Base-by-base conservation (phyloP, 2,888 invertebrate species). In the Deladenus siricidicola region DNA sequence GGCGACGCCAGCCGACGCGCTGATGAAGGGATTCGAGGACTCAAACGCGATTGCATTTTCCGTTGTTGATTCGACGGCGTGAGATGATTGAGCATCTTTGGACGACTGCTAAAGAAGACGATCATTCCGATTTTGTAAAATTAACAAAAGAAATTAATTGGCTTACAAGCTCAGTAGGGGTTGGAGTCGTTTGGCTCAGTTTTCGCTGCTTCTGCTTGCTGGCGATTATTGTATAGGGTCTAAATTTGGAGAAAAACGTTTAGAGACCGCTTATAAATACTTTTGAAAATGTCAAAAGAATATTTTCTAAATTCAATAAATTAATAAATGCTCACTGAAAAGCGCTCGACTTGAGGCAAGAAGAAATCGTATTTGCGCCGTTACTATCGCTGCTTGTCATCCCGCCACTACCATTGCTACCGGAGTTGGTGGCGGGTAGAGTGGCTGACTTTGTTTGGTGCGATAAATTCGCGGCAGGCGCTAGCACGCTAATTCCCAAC, bases 11-110 rank as follows among this genome's bases (percentile, higher is more conserved):
- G 62, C 68, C 6, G 70, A 73, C 4, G 72, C 67, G n/a, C 65
- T 64, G 19, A 70, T 58, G 56, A 72, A 73, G 1, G 73, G 73
- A 59, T 73, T 76, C 67, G 71, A 73, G 14, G 59, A 51, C 14
- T 55, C 59, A 42, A 51, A 63, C 24, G 21, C 19, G 21, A 21
- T 58, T 47, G 44, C 30, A 24, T 8, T 42, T n/a, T 43, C 23
- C 4, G 29, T 43, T 21, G 42, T 19, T 28, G 21, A 26, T 45
- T 14, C 30, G 29, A n/a, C 26, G 29, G n/a, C n/a, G n/a, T n/a
- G n/a, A n/a, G n/a, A n/a, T n/a, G n/a, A n/a, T n/a, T n/a, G n/a
- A n/a, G n/a, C n/a, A n/a, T n/a, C n/a, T n/a, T n/a, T n/a, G n/a
- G n/a, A n/a, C n/a, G n/a, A n/a, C n/a, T n/a, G n/a, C n/a, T n/a